Base-by-base conservation (phyloP, 2,113 vertebrate species). In the Festucalex cinctus region DNA sequence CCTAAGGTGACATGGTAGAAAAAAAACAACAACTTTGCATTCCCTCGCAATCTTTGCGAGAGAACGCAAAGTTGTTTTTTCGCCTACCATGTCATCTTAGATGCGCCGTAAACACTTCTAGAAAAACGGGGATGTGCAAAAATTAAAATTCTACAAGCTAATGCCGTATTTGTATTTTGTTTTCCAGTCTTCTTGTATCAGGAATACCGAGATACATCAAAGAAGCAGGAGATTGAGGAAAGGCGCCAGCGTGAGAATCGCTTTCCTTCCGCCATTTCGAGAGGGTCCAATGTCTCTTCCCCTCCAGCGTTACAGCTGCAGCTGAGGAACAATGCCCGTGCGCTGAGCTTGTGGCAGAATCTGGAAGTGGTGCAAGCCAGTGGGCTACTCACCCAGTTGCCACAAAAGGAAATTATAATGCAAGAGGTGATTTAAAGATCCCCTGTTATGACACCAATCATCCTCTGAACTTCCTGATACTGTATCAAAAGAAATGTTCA, bases 191-290 rank as follows among this genome's bases (percentile, higher is more conserved):
- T 97, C 84, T 86, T 99, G 64, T 99, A 99, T 85, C 97, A 99
- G 89, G 97, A 99, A 83, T 99, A 99, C 78, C 88, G 96, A 44
- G 96, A 97, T 75, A 96, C 95, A 32, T 95, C 96, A 0, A 96
- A 95, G 0, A 94, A 94, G 2, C 93, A 96, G 70, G 96, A 99
- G 79, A 96, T 99, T 5, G 93, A 99, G 88, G 93, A 94, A 66
- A 86, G 96, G 46, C 90, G 97, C 53, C 92, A 95, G 66, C 93
- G 90, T 41, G 97, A 99, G 65, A 92, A 80, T 68, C 85, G 85
- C 80, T 90, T 79, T 35, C 73, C 43, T 1, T 89, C 64, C 86
- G 91, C 76, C 80, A 90, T 46, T 79, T 91, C 90, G 20, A 26
- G 68, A 36, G 79, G 53, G 3, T 74, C 78, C 0, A 69, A 88